Base-by-base conservation (phyloP, 2,113 vertebrate genomes). In the Calidris pygmaea region DNA sequence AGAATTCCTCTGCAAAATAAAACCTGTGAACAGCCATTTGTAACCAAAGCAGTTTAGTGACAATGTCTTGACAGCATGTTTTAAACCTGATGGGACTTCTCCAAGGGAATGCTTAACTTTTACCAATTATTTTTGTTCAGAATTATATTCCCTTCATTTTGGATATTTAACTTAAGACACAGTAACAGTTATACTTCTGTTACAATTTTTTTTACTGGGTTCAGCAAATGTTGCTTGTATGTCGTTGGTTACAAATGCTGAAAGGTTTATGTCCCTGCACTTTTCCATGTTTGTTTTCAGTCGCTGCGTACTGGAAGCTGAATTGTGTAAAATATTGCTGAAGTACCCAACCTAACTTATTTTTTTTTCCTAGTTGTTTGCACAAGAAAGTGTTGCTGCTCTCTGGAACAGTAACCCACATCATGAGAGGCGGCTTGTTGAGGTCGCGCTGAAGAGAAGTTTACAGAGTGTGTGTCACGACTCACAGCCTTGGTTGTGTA, bases 141-240 rank as follows among this genome's bases (percentile, higher is more conserved):
- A 79, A 8, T 60, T 24, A 6, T 59, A 18, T 37, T 96, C 45
- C 90, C 66, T 83, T 83, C 11, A 7, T 65, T 65, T 91, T 56
- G 81, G 89, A 59, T 32, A 6, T 77, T 96, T 94, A 93, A 81
- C 82, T 90, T 50, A 32, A 71, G 26, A 16, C 67, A 53, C 71
- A 17, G 56, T 52, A 50, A 53, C 85, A 34, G 63, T 86, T 72
- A 27, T 60, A 4, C 65, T 85, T 76, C 21, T 65, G 53, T 81
- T 82, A 89, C 89, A 39, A 3, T 52, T 59, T 94, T 94, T 47
- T 47, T 74, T 35, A 85, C 89, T 89, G 91, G 82, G 16, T 87
- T 45, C 73, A 22, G 72, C 88, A 58, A 7, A 12, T 6, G 34
- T 47, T 39, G 43, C 50, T n/a, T 55, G 11, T 27, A 2, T 26